Percentiles rank a stretch among this genome's conserved stretches.
These are phyloP conservation scores for Gallirallus australis DNA, from an alignment of 2,797 vertebrate genomes.

Conservation along the genomic window DNA sequence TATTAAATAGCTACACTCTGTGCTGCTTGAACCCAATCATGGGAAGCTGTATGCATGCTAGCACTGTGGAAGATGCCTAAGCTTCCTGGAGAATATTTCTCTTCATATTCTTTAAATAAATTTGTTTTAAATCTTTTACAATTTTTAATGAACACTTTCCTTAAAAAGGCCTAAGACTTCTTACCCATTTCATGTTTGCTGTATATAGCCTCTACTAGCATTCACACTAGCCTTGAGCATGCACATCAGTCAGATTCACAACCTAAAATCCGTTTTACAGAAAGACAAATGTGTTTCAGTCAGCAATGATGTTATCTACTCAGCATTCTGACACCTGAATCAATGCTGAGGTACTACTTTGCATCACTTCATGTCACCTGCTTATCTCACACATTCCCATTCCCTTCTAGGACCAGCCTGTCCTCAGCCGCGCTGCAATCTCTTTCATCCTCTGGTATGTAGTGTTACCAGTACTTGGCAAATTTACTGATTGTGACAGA, in stretches of 20 bases:
- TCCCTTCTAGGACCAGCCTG: neutral
- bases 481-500: neutral
- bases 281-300: neutral
- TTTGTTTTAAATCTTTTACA: neutral
- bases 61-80: fast-evolving
- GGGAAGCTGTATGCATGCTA: neutral
- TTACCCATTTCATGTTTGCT: fast-evolving
- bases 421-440: neutral
- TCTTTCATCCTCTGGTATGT: neutral
- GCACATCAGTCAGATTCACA: neutral
- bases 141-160: neutral
- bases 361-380: neutral
- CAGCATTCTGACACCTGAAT: neutral
- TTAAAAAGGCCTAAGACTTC: neutral
- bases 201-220: neutral
- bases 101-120: neutral
- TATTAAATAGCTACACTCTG: neutral
- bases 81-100: neutral
- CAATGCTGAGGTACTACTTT: neutral
- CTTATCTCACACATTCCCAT: neutral
- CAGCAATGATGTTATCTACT: neutral
- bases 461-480: neutral
- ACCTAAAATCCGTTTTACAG: neutral
- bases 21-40: neutral
- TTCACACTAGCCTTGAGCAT: neutral